A percentile compares a stretch with the other conserved stretches of the same genome.
Conservation (phyloP, 2,113 vertebrate species). For the Paradoxurus hermaphroditus region DNA sequence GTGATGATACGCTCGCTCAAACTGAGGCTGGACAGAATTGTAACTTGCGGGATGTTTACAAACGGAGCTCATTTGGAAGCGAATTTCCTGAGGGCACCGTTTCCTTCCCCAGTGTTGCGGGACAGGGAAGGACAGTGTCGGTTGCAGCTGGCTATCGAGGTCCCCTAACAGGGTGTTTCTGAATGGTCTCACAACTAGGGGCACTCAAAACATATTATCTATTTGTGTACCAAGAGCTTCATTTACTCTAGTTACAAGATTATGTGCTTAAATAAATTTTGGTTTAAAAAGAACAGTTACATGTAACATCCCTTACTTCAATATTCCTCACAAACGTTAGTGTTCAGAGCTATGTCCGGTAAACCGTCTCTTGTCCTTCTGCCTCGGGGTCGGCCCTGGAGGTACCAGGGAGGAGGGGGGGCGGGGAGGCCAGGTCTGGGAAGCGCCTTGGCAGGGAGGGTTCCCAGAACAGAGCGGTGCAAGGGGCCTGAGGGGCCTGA, state of each 20-base stretch:
- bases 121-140: neutral
- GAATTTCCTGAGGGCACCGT: neutral
- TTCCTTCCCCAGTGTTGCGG: neutral
- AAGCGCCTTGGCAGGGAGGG: neutral
- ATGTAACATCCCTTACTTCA: neutral
- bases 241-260: neutral
- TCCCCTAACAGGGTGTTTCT: neutral
- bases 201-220: neutral
- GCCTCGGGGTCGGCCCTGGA: neutral
- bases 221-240: neutral
- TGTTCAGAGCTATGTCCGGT: neutral
- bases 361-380: too few species aligned
- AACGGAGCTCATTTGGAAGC: neutral
- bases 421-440: neutral
- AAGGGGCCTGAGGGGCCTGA: neutral
- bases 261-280: neutral
- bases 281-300: neutral
- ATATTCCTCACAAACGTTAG: neutral
- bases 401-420: neutral
- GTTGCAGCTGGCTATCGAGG: neutral
- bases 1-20: neutral
- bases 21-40: neutral
- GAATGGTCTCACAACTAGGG: neutral
- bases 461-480: neutral
- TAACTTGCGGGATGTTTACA: neutral